Conservation (phyloP, 2,888 invertebrate genomes). For the Drosophila greeni region DNA sequence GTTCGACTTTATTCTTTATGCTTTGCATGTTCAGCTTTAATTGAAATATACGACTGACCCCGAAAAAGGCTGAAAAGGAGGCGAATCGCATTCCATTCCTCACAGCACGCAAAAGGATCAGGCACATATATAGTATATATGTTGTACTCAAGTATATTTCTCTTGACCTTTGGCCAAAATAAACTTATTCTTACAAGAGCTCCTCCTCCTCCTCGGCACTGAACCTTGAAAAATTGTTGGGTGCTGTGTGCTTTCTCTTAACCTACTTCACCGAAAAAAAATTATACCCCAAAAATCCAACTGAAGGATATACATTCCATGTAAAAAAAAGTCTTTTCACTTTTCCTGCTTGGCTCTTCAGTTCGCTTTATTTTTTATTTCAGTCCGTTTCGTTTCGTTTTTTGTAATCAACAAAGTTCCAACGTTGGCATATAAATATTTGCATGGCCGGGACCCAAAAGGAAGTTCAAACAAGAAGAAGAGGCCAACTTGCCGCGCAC, state of each 20-base stretch:
- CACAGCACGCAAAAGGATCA: constrained; percentile 54
- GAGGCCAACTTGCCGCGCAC: constrained; percentile 35
- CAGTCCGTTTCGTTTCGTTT: constrained; percentile 17
- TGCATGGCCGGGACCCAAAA: constrained; percentile 32
- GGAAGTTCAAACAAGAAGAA: constrained; percentile 26
- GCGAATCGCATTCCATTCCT: constrained; percentile 34
- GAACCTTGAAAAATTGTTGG: constrained; percentile 61
- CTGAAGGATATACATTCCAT: constrained; percentile 24
- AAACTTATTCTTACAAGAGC: constrained; percentile 29
- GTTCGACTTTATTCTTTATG: constrained; percentile 37
- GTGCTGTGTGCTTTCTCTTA: constrained; percentile 45
- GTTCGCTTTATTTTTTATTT: constrained; percentile 6
- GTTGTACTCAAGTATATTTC: constrained; percentile 40
- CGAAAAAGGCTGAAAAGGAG: constrained; percentile 31
- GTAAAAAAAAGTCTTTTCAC: constrained; percentile 36
- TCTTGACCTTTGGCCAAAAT: constrained; percentile 59
- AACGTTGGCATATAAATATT: constrained; percentile 50
- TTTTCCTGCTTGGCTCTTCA: constrained; percentile 23
- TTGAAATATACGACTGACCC: constrained; percentile 65
- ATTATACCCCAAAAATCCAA: constrained; percentile 11
- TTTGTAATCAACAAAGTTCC: constrained; percentile 52
- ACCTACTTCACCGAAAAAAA: constrained; percentile 49
- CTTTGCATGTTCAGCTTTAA: constrained; percentile 66
- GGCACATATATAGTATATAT: constrained; percentile 8
- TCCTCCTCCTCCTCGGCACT: constrained; percentile 33